Conservation (phyloP, 1,140 invertebrate species). For the Goniozus legneri region DNA sequence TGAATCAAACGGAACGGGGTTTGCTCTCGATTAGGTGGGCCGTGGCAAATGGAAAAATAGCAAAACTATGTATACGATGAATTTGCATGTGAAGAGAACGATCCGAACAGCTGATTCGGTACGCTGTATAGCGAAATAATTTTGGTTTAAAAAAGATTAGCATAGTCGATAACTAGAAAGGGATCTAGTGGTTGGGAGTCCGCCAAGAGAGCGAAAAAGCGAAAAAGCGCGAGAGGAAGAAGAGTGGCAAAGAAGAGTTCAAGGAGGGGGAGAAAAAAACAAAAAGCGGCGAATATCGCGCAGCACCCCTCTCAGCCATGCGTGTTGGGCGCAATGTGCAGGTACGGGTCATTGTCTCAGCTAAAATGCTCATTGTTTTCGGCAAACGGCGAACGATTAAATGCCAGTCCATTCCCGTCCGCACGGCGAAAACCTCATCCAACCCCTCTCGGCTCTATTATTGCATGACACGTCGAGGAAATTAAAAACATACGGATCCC, state of each 20-base stretch:
- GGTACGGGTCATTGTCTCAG: constrained; percentile 18
- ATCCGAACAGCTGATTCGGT: too few relatives aligned
- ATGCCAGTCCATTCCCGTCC: constrained; percentile 14
- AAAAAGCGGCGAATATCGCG: constrained; percentile 5
- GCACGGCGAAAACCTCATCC: constrained; percentile 5
- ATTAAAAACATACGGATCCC: too few relatives aligned
- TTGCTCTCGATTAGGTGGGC: too few relatives aligned
- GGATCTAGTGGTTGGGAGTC: too few relatives aligned
- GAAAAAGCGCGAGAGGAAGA: constrained; percentile 11
- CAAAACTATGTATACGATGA: too few relatives aligned
- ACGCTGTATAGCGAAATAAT: too few relatives aligned
- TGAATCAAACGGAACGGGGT: too few relatives aligned
- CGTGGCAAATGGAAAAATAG: too few relatives aligned
- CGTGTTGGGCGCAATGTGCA: constrained; percentile 27
- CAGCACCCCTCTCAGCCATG: constrained; percentile 26
- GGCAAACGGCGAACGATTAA: constrained; percentile 18
- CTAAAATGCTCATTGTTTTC: constrained; percentile 12
- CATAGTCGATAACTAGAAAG: too few relatives aligned
- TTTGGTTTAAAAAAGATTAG: too few relatives aligned
- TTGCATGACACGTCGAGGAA: neutral
- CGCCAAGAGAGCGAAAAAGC: too few relatives aligned
- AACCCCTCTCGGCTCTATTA: neutral
- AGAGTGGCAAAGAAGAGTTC: constrained; percentile 11
- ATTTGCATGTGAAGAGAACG: too few relatives aligned
- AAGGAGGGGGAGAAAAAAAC: neutral